These are phyloP conservation scores for Esox masquinongy DNA, from an alignment of 2,797 vertebrate genomes.

Conservation along the genomic window DNA sequence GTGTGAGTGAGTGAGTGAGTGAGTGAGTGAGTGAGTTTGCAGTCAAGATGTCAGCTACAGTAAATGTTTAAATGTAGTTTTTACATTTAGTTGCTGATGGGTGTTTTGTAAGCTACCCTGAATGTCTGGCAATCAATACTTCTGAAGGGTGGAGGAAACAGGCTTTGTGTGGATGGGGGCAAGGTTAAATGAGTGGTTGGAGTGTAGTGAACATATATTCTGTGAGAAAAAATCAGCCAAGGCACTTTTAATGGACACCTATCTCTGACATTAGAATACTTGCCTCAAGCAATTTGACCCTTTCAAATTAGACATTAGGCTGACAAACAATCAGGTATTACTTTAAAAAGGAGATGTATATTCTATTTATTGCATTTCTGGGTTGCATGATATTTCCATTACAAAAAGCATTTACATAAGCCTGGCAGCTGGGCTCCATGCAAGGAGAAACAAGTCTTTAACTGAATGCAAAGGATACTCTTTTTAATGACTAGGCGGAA, in stretches of 20 bases:
- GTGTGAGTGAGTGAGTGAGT: neutral
- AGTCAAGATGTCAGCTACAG: neutral
- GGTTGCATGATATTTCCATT: slow-evolving; percentile 40
- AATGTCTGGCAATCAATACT: neutral
- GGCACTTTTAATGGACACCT: slow-evolving; percentile 49
- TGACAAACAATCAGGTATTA: slow-evolving; percentile 56
- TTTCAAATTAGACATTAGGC: slow-evolving; percentile 62
- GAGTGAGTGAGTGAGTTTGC: neutral
- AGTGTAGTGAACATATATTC: slow-evolving; percentile 29
- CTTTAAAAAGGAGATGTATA: neutral
- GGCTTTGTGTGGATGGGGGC: slow-evolving; percentile 15
- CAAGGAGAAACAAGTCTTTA: slow-evolving; percentile 63
- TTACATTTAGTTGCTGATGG: neutral
- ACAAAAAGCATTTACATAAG: slow-evolving; percentile 62
- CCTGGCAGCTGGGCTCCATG: slow-evolving; percentile 46
- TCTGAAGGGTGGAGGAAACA: neutral
- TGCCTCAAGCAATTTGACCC: slow-evolving; percentile 48
- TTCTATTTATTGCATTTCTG: slow-evolving; percentile 30
- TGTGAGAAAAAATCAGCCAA: slow-evolving; percentile 21
- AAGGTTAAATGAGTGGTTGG: slow-evolving; percentile 15
- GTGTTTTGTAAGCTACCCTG: neutral
- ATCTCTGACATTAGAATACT: slow-evolving; percentile 52
- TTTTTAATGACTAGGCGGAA: slow-evolving; percentile 47
- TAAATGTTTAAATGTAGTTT: neutral
- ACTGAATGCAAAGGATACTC: slow-evolving; percentile 64